A percentile compares a stretch with the other conserved stretches of the same genome.
These are phyloP conservation scores for Coelinius sp. DNA, from an alignment of 2,888 invertebrate genomes.

Conservation along the genomic window DNA sequence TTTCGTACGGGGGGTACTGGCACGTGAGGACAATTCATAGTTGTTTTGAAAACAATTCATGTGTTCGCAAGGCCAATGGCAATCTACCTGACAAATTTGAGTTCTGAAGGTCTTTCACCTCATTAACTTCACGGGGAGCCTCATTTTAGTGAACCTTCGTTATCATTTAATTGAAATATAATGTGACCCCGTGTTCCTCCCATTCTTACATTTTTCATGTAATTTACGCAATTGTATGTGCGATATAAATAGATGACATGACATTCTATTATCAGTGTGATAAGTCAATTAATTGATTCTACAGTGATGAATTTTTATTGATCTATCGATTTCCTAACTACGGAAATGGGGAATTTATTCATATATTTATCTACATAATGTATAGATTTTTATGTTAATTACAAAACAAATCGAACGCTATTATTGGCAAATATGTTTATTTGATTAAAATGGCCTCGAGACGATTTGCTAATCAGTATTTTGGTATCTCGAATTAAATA, in stretches of 20 bases:
- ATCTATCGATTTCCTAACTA: too few species aligned
- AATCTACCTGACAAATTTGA: neutral
- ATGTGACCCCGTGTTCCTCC: neutral
- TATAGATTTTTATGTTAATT: neutral
- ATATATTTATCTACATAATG: too few species aligned
- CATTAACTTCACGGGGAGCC: too few species aligned
- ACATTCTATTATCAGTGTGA: neutral
- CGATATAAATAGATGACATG: neutral
- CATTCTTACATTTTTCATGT: too few species aligned
- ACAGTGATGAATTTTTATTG: neutral
- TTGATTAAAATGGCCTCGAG: neutral
- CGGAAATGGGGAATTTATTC: too few species aligned
- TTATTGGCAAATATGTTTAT: neutral
- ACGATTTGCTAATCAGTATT: neutral
- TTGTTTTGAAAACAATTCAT: neutral
- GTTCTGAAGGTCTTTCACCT: neutral
- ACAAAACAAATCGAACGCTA: neutral
- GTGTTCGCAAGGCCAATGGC: neutral
- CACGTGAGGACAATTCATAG: neutral
- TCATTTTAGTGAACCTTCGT: too few species aligned
- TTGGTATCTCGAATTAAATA: neutral
- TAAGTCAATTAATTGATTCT: neutral
- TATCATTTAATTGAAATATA: neutral
- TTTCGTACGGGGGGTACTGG: neutral
- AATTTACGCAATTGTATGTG: neutral